A percentile compares a stretch with the other conserved stretches of the same genome.
phyloP scores from a whole-genome alignment of 92 coral and sea anemone species.

The Epizoanthus stellaris region DNA sequence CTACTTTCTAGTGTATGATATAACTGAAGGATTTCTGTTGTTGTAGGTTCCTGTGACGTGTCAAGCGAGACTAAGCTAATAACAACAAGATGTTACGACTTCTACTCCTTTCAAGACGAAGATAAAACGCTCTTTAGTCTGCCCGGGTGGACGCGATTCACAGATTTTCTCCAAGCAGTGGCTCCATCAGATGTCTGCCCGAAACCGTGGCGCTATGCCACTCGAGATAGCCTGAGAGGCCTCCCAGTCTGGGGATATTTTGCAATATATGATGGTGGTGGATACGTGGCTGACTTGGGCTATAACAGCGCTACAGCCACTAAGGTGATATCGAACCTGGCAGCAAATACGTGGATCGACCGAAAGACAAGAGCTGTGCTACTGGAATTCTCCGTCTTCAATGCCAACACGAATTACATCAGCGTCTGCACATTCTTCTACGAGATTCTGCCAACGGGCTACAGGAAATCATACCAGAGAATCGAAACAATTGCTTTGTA shows the following conservation, averaged over 20 bases:
- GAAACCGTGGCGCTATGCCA: slow-evolving; percentile 77
- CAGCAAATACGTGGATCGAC: slow-evolving; percentile 58
- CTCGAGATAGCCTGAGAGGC: slow-evolving; percentile 39
- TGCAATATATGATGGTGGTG: slow-evolving; percentile 25
- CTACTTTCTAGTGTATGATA: no score
- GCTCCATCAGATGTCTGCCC: slow-evolving; percentile 71
- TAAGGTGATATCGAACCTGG: slow-evolving; percentile 40
- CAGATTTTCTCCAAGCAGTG: neutral
- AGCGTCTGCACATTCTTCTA: slow-evolving; percentile 29
- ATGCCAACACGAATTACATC: slow-evolving; percentile 65
- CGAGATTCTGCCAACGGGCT: slow-evolving; percentile 50
- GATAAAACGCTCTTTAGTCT: slow-evolving; percentile 53
- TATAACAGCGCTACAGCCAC: slow-evolving; percentile 45
- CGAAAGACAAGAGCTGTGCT: slow-evolving; percentile 66
- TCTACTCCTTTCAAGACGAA: slow-evolving; percentile 63
- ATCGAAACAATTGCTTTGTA: slow-evolving; percentile 44
- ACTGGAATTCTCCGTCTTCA: slow-evolving; percentile 66
- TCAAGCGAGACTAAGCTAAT: slow-evolving; percentile 47
- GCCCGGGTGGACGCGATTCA: slow-evolving; percentile 70
- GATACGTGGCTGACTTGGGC: slow-evolving; percentile 60
- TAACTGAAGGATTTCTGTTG: neutral
- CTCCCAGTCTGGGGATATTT: slow-evolving; percentile 73
- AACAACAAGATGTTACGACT: slow-evolving; percentile 56
- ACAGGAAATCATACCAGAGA: slow-evolving; percentile 48
- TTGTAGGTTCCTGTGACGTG: slow-evolving; percentile 66